These are phyloP conservation scores for Neodiprion virginianus DNA, from an alignment of 1,140 invertebrate genomes.

Conservation along the genomic window DNA sequence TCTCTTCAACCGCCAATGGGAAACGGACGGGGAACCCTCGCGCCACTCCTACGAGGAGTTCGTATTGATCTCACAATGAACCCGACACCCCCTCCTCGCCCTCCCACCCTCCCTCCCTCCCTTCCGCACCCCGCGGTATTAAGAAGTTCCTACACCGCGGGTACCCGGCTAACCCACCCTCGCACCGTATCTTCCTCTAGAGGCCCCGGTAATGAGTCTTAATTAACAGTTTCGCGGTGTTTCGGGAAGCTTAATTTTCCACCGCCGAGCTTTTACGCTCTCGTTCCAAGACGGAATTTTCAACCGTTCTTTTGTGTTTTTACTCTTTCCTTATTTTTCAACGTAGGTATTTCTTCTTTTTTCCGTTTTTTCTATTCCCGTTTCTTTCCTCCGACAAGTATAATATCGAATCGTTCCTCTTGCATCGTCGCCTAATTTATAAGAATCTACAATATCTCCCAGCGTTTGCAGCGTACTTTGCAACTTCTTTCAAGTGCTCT, in stretches of 20 bases:
- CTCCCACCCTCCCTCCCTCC: conserved; percentile 18
- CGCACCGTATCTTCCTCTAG: conserved; percentile 10
- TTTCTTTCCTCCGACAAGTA: no score
- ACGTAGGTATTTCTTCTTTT: no score
- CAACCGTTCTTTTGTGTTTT: not conserved
- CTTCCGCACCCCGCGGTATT: conserved; percentile 46
- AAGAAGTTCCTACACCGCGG: conserved; percentile 48
- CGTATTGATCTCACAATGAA: conserved; percentile 63
- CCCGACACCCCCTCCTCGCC: conserved; percentile 37
- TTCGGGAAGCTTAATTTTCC: conserved; percentile 59
- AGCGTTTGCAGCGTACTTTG: no score
- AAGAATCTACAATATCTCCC: no score
- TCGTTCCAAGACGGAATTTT: not conserved
- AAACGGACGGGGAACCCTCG: conserved; percentile 39
- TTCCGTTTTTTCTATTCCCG: no score
- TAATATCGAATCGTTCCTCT: no score
- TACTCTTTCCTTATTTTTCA: no score
- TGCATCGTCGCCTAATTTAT: no score
- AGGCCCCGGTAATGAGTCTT: conserved; percentile 56
- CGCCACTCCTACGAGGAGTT: conserved; percentile 57
- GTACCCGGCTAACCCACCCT: conserved; percentile 1
- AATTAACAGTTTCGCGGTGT: conserved; percentile 62
- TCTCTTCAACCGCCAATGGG: conserved; percentile 51
- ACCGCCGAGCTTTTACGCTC: conserved; percentile 11
- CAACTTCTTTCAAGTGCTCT: no score